A percentile compares a stretch with the other conserved stretches of the same genome.
Conservation (phyloP, 2,113 vertebrate genomes). For the Channa argus region DNA sequence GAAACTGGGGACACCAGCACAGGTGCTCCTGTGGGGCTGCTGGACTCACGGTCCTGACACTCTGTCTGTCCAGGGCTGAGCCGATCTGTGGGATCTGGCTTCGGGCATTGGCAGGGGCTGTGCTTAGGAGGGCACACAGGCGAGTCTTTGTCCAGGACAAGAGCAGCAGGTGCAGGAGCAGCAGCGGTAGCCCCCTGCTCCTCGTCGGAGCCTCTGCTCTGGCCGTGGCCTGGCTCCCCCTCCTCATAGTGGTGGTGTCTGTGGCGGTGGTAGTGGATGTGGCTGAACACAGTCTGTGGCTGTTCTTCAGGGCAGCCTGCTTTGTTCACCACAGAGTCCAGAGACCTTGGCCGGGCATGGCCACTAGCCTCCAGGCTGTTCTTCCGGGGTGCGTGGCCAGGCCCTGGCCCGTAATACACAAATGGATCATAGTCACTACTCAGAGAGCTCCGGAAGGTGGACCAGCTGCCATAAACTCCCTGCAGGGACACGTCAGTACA, state of each 20-base stretch:
- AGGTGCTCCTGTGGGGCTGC: constrained; percentile 50
- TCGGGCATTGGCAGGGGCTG: constrained; percentile 77
- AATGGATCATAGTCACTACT: constrained; percentile 97
- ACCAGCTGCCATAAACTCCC: constrained; percentile 96
- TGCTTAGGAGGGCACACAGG: constrained; percentile 73
- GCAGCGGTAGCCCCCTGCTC: constrained; percentile 70
- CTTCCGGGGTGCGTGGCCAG: constrained; percentile 59
- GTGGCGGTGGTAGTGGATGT: constrained; percentile 95
- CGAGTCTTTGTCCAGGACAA: constrained; percentile 75
- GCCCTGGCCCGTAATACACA: constrained; percentile 86
- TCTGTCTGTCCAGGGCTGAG: constrained; percentile 66
- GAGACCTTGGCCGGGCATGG: constrained; percentile 84
- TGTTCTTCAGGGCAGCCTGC: constrained; percentile 78
- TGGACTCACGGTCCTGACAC: constrained; percentile 67
- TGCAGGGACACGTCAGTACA: constrained; percentile 95
- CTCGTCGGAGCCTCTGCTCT: constrained; percentile 77
- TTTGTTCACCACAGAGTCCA: constrained; percentile 87
- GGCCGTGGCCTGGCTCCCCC: constrained; percentile 79
- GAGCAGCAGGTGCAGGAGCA: constrained; percentile 46
- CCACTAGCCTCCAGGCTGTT: constrained; percentile 68
- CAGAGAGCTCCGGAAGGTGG: constrained; percentile 96
- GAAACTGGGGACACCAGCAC: constrained; percentile 63
- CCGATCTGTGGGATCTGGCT: constrained; percentile 68
- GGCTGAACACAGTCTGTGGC: constrained; percentile 87
- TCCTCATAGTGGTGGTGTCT: constrained; percentile 94